These are phyloP conservation scores for Sericinus montela DNA, from an alignment of 2,888 invertebrate genomes.

Conservation along the genomic window DNA sequence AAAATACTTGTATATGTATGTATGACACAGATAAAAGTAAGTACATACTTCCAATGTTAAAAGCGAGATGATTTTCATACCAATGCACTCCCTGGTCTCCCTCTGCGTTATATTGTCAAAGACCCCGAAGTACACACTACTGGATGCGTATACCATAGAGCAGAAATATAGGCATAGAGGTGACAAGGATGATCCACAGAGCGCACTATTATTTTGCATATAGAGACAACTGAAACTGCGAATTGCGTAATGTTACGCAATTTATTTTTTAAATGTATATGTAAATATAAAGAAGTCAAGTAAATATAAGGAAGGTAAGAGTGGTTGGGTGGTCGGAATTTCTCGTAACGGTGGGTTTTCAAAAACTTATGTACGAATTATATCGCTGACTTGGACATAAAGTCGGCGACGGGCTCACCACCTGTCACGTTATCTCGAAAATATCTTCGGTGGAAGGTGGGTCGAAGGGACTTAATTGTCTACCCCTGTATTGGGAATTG, in stretches of 20 bases:
- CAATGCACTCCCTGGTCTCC: slow-evolving; percentile 26
- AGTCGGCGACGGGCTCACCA: no score
- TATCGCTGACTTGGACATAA: no score
- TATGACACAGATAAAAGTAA: slow-evolving; percentile 21
- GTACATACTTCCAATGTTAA: slow-evolving; percentile 12
- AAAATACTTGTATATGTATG: slow-evolving; percentile 5
- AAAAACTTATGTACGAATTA: no score
- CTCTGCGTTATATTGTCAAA: slow-evolving; percentile 38
- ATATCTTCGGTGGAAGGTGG: no score
- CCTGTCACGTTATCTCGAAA: no score
- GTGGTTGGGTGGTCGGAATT: no score
- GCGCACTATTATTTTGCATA: slow-evolving; percentile 46
- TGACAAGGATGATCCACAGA: slow-evolving; percentile 48
- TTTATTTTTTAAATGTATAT: no score
- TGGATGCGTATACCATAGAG: slow-evolving; percentile 6
- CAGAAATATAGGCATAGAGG: slow-evolving; percentile 31
- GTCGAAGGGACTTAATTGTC: no score
- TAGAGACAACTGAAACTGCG: slow-evolving; percentile 30
- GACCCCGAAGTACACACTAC: slow-evolving; percentile 27
- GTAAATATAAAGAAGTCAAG: no score
- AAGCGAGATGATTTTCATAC: slow-evolving; percentile 54
- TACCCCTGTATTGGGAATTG: no score
- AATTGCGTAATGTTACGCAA: slow-evolving; percentile 10
- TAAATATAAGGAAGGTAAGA: no score
- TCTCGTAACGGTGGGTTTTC: no score